Conservation (phyloP, 2,888 invertebrate genomes). For the Lasioglossum vierecki region DNA sequence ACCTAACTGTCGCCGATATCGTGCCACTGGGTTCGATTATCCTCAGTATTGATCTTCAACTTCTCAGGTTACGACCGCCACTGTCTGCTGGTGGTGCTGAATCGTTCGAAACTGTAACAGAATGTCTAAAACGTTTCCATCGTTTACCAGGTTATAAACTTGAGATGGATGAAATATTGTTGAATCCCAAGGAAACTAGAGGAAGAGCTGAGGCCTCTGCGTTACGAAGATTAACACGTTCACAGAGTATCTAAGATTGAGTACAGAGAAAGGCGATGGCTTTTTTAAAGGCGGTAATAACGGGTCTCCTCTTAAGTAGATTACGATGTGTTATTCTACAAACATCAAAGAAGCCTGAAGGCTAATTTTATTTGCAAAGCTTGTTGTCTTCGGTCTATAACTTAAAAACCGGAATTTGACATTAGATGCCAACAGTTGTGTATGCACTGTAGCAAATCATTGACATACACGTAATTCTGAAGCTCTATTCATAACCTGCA, state of each 20-base stretch:
- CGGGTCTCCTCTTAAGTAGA: background rate
- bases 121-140: background rate
- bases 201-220: background rate
- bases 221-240: background rate
- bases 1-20: conserved; percentile 23
- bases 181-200: background rate
- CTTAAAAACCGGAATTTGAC: too few relatives aligned
- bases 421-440: too few relatives aligned
- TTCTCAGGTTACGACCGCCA: conserved; percentile 13
- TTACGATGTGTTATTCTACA: background rate
- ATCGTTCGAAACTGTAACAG: background rate
- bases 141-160: background rate
- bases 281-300: background rate
- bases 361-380: background rate
- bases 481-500: too few relatives aligned
- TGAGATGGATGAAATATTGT: background rate
- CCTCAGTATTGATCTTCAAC: background rate
- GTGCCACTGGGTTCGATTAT: conserved; percentile 7
- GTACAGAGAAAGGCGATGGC: background rate
- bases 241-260: background rate
- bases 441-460: too few relatives aligned
- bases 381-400: too few relatives aligned
- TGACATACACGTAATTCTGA: too few relatives aligned
- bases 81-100: background rate
- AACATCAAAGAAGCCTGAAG: background rate